phyloP scores from a whole-genome alignment of 2,797 vertebrate genomes.

The Rhadinocentrus ornatus region DNA sequence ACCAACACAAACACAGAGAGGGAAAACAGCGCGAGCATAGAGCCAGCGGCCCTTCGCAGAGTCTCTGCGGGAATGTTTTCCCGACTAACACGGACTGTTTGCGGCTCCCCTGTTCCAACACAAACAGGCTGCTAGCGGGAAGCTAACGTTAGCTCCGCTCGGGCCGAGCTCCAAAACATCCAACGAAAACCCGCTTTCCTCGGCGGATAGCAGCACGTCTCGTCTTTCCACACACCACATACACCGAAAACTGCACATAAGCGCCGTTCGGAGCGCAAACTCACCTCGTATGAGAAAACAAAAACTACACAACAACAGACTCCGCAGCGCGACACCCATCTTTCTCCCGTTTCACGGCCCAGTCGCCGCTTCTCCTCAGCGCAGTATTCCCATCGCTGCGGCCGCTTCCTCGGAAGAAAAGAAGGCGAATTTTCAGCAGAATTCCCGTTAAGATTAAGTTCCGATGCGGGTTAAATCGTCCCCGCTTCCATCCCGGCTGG shows the following conservation, averaged over 20 bases:
- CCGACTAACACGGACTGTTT: conserved; percentile 24
- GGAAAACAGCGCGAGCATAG: accelerated
- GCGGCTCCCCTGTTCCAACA: conserved; percentile 12
- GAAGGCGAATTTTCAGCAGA: conserved; percentile 14
- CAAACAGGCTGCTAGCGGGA: conserved; percentile 15
- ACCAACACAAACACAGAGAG: not conserved
- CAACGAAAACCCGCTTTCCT: not conserved
- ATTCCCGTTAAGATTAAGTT: conserved; percentile 7
- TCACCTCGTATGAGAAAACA: conserved; percentile 88
- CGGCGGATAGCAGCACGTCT: not conserved
- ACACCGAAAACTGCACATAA: not conserved
- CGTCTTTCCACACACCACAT: too few species aligned
- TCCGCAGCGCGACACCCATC: conserved; percentile 92
- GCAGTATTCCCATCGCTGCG: conserved; percentile 71
- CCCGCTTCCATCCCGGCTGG: conserved; percentile 64
- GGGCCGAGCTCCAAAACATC: conserved; percentile 19
- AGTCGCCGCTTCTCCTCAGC: conserved; percentile 69
- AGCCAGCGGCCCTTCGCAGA: too few species aligned
- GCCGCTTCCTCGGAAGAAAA: conserved; percentile 35
- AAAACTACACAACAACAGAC: conserved; percentile 88
- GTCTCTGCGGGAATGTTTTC: not conserved
- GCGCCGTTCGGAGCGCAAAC: conserved; percentile 31
- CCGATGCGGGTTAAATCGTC: conserved; percentile 16
- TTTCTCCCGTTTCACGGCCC: conserved; percentile 76
- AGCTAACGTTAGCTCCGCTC: conserved; percentile 62